A percentile compares a stretch with the other conserved stretches of the same genome.
These are phyloP conservation scores for Ctenodactylus gundi DNA, from an alignment of 2,113 vertebrate genomes.

Conservation along the genomic window DNA sequence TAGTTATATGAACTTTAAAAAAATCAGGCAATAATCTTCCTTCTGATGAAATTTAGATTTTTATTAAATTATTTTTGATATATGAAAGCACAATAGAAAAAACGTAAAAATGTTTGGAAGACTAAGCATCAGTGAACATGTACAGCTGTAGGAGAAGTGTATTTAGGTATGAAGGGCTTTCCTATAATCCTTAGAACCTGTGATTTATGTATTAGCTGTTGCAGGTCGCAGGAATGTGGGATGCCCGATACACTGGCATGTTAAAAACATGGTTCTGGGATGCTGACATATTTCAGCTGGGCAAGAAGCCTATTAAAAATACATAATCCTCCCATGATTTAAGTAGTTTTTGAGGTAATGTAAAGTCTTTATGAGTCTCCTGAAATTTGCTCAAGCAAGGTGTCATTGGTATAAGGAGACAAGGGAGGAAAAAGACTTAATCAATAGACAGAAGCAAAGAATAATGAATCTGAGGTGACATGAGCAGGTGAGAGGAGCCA, in stretches of 20 bases:
- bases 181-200: neutral
- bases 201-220: neutral
- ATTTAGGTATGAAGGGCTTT: neutral
- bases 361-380: neutral
- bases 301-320: neutral
- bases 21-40: neutral
- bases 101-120: neutral
- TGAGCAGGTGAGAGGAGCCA: neutral
- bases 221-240: neutral
- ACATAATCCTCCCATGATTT: neutral
- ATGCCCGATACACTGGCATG: neutral
- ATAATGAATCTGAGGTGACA: conserved; percentile 10
- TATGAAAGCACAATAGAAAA: neutral
- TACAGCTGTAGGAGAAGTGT: neutral
- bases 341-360: neutral
- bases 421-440: neutral
- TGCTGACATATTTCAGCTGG: neutral
- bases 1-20: neutral
- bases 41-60: neutral
- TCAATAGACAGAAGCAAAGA: conserved; percentile 18
- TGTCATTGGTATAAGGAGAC: neutral
- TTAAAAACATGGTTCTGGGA: neutral
- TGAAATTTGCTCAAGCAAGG: neutral
- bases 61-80: neutral
- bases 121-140: neutral